Evolutionary conservation across 2,888 invertebrate species (phyloP).

Genomic region (Drosophila pegasa): DNA sequence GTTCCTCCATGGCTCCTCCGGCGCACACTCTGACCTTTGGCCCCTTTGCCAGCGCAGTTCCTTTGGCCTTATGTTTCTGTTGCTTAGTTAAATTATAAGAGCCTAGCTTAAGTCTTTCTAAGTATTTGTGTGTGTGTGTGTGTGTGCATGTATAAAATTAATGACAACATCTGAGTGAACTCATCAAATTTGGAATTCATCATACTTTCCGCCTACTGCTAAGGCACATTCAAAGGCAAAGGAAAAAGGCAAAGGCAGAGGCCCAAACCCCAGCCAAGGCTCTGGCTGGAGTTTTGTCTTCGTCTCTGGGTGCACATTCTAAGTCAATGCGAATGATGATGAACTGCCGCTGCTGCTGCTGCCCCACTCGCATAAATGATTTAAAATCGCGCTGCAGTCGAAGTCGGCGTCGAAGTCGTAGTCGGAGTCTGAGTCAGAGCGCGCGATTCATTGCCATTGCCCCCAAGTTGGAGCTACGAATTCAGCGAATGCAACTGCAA

Average conservation of each 20-base stretch:
- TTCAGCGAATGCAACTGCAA: slow-evolving; percentile 40
- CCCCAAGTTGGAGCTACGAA: slow-evolving; percentile 16
- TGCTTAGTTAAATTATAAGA: slow-evolving; percentile 40
- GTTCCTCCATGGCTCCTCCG: slow-evolving; percentile 29
- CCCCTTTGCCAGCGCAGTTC: slow-evolving; percentile 17
- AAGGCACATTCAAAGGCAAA: slow-evolving; percentile 23
- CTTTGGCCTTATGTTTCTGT: slow-evolving; percentile 17
- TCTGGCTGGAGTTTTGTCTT: slow-evolving; percentile 16
- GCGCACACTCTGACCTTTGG: slow-evolving; percentile 68
- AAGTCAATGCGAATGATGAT: slow-evolving; percentile 80
- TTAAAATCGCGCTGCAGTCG: slow-evolving; percentile 57
- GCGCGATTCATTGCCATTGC: slow-evolving; percentile 23
- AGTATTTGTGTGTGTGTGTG: slow-evolving; percentile 2
- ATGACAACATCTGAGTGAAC: slow-evolving; percentile 81
- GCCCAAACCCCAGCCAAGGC: slow-evolving; percentile 3
- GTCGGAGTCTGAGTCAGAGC: neutral
- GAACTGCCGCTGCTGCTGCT: slow-evolving; percentile 72
- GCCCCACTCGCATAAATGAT: slow-evolving; percentile 74
- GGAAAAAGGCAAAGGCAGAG: slow-evolving; percentile 13
- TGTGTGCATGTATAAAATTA: slow-evolving; percentile 67
- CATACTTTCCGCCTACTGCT: slow-evolving; percentile 80
- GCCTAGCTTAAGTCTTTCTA: slow-evolving; percentile 36
- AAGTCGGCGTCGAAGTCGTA: neutral
- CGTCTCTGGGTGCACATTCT: slow-evolving; percentile 72
- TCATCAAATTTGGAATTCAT: slow-evolving; percentile 81